A percentile compares a stretch with the other conserved stretches of the same genome.
Evolutionary conservation across 2,797 vertebrate genomes (phyloP).

Genomic region (Catamblyrhynchus diadema): DNA sequence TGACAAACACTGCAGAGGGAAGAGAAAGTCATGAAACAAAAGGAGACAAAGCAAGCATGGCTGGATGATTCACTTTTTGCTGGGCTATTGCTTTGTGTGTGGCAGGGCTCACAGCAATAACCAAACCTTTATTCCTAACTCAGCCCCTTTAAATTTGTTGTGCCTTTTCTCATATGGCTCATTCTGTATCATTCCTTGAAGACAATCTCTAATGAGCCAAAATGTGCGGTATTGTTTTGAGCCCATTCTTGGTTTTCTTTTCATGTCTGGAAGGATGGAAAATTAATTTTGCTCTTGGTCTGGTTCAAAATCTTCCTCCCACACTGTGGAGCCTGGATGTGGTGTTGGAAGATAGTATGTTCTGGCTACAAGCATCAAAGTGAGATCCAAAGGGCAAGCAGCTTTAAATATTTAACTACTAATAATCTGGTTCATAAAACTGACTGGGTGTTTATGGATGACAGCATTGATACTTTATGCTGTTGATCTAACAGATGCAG

Average conservation of each 20-base stretch:
- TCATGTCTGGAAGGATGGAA: conserved; percentile 13
- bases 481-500: conserved; percentile 30
- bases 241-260: not conserved
- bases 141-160: not conserved
- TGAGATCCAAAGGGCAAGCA: conserved; percentile 38
- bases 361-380: conserved; percentile 20
- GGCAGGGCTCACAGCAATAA: not conserved
- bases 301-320: conserved; percentile 40
- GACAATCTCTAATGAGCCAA: not conserved
- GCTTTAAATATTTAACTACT: conserved; percentile 56
- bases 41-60: not conserved
- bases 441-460: not conserved
- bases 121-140: not conserved
- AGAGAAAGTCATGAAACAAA: not conserved
- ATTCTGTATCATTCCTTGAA: not conserved
- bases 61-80: not conserved
- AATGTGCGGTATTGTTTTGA: not conserved
- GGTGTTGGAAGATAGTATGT: conserved; percentile 4
- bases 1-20: not conserved
- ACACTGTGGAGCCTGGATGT: conserved; percentile 18
- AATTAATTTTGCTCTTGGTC: not conserved
- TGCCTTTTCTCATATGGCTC: not conserved
- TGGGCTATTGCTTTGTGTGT: not conserved
- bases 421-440: conserved; percentile 34
- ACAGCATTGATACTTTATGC: not conserved